Base-by-base conservation (phyloP, 2,113 vertebrate genomes). In the Onychorhynchus coronatus region DNA sequence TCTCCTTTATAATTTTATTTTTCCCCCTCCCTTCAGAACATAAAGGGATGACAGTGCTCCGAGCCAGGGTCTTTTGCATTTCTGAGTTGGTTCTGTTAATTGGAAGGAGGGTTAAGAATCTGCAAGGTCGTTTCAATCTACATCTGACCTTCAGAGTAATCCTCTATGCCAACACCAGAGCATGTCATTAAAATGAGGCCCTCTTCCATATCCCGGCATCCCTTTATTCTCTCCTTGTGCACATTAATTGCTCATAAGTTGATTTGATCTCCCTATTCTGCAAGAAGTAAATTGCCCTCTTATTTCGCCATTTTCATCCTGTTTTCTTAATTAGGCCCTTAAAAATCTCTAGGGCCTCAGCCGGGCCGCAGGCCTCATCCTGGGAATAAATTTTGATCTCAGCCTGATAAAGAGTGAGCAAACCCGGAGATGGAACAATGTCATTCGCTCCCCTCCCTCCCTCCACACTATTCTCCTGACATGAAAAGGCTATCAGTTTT, bases 401-500 rank as follows among this genome's bases (percentile, higher is more conserved):
- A 12, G 92, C n/a, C 96, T 97, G 97, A 97, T 98, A 97, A 97
- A 97, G 97, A 97, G 96, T 68, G 91, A 97, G 97, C 92, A 92
- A 87, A 97, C 77, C 96, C 96, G 33, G 94, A 74, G 98, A 95
- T 44, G 90, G 97, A 97, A 96, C 97, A 96, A 97, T 98, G 97
- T 96, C 96, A 94, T 81, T 67, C 88, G 55, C 94, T 81, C 30
- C 75, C 74, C 73, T 47, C 81, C 91, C 93, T 90, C 93, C 92
- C 92, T 44, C 15, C 66, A 0, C n/a, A 30, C 96, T 94, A 91
- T 95, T 97, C 97, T 97, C 96, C 85, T 91, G 96, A 98, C 98
- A 98, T 98, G 98, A 98, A 98, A 98, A 98, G 98, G 97, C 95
- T 97, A 98, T 98, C 98, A 94, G 95, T 98, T 98, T 98, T 97